Base-by-base conservation (phyloP, 2,888 invertebrate genomes). In the Hyalella azteca region DNA sequence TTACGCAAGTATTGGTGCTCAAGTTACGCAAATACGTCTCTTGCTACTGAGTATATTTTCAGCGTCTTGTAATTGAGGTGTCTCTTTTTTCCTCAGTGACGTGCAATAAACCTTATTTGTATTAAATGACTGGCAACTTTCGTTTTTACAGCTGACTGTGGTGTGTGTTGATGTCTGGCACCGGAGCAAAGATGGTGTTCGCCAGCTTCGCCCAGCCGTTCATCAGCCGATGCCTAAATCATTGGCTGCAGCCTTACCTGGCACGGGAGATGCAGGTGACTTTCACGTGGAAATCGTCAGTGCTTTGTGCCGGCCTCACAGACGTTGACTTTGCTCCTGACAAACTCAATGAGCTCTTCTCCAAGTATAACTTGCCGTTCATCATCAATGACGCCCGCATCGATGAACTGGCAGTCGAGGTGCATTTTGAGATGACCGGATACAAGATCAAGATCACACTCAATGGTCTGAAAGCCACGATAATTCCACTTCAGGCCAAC, bases 241-340 rank as follows among this genome's bases (percentile, higher is more conserved):
- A 66, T 19, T 66, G 66, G 66, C 66, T 66, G 22, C 66, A 66
- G 66, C 66, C 66, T 1, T 66, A 66, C 66, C 36, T 66, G 36
- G 36, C 19, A 13, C 32, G 19, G 66, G 66, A 66, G 36, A 66
- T 66, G 66, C 19, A 32, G 3, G 5, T 66, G 32, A 36, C 32
- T n/a, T 66, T 66, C 66, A 66, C 32, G 39, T 36, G 22, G 66
- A 66, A 36, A 19, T 29, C 22, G 15, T 9, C 29, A 7, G 66
- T 66, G 36, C 66, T 66, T 36, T 66, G 29, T 36, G 66, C 36
- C n/a, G 66, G 66, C 32, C 36, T 66, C 29, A 36, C 66, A 36
- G 39, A 66, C 66, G 32, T 66, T 11, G 36, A 36, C 29, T 66
- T 66, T 36, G 32, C 36, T 66, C 66, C 66, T 11, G 39, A 66